Conservation (phyloP, 2,113 vertebrate genomes). For the Hippocampus zosterae region DNA sequence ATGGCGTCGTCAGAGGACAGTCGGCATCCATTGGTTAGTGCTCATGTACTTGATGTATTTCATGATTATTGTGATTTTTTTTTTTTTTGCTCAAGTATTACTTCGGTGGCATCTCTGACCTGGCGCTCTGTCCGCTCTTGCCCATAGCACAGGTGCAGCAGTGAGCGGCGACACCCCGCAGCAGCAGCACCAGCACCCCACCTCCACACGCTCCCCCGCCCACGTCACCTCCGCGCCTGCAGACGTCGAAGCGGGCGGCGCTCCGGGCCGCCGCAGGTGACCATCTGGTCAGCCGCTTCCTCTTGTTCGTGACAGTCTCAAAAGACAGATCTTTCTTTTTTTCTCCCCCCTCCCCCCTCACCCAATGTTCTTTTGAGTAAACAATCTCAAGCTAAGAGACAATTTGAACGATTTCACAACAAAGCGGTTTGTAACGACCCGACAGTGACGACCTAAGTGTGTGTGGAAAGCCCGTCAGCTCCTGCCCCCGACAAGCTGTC, state of each 20-base stretch:
- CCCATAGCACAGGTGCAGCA: constrained; percentile 99
- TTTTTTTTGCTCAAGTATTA: background rate
- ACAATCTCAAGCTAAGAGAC: constrained; percentile 53
- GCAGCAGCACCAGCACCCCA: constrained; percentile 63
- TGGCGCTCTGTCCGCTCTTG: constrained; percentile 54
- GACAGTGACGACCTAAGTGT: constrained; percentile 35
- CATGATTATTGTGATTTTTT: too few species aligned
- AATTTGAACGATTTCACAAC: constrained; percentile 58
- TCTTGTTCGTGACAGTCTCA: background rate
- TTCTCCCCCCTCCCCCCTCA: background rate
- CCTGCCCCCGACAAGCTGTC: constrained; percentile 62
- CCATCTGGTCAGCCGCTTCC: constrained; percentile 66
- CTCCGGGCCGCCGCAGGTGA: constrained; percentile 93
- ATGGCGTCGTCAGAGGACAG: constrained; percentile 91
- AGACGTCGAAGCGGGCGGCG: constrained; percentile 77
- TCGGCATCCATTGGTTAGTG: constrained; percentile 94
- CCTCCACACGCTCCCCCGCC: constrained; percentile 70
- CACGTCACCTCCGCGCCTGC: constrained; percentile 85
- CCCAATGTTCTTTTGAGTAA: constrained; percentile 40
- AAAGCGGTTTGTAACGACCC: constrained; percentile 46
- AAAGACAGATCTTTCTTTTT: background rate
- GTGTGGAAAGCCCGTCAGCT: constrained; percentile 50
- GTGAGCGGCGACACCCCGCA: constrained; percentile 80
- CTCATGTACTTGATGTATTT: constrained; percentile 10
- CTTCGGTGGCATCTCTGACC: constrained; percentile 3